Evolutionary conservation across 2,888 invertebrate species (phyloP).

Genomic region (Nymphalis c-album): DNA sequence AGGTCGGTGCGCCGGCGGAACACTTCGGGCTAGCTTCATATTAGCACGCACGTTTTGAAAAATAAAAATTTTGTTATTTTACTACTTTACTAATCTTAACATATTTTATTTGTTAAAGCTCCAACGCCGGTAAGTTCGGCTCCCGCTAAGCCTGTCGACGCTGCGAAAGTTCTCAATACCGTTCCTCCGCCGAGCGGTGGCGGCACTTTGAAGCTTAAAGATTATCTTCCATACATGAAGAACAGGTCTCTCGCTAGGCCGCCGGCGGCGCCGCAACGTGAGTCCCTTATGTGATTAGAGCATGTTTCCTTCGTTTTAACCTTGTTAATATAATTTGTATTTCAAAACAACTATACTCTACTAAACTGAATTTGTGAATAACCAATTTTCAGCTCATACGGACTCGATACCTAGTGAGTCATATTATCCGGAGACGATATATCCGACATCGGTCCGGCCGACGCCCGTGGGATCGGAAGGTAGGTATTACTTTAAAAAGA

Average conservation of each 20-base stretch:
- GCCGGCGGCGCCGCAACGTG: slow-evolving; percentile 61
- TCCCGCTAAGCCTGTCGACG: slow-evolving; percentile 40
- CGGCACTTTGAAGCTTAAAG: slow-evolving; percentile 88
- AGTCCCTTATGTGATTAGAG: not conserved
- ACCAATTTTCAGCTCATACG: slow-evolving; percentile 52
- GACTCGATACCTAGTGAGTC: slow-evolving; percentile 59
- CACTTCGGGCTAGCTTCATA: not conserved
- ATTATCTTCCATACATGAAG: slow-evolving; percentile 91
- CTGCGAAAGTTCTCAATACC: slow-evolving; percentile 37
- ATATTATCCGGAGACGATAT: slow-evolving; percentile 73
- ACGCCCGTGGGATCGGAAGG: slow-evolving; percentile 88
- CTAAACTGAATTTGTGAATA: not conserved
- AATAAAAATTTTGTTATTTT: too few species aligned
- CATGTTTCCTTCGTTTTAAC: too few species aligned
- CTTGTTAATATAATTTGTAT: not conserved
- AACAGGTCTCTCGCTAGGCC: slow-evolving; percentile 52
- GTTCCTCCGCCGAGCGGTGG: slow-evolving; percentile 43
- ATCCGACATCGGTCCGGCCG: slow-evolving; percentile 85
- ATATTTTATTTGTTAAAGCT: slow-evolving; percentile 8
- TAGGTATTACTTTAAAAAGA: slow-evolving; percentile 35
- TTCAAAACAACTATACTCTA: not conserved
- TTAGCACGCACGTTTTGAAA: too few species aligned
- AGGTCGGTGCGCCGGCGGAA: slow-evolving; percentile 41
- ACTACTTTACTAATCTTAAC: too few species aligned
- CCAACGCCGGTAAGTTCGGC: slow-evolving; percentile 39